Conservation (phyloP, 2,888 invertebrate genomes). For the Diadegma fenestrale region DNA sequence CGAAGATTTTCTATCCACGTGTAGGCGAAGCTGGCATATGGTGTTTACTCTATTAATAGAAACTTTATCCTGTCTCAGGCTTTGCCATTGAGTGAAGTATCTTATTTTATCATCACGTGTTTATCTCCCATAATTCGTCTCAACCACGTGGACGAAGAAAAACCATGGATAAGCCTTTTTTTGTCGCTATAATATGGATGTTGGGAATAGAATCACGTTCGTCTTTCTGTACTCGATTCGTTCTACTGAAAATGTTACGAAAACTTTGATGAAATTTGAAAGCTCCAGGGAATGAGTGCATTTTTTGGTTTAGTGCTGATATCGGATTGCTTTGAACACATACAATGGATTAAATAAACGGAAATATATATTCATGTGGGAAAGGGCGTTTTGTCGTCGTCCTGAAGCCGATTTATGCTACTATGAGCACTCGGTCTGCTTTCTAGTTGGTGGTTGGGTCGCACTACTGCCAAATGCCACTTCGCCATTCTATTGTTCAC, state of each 20-base stretch:
- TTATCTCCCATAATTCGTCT: background rate
- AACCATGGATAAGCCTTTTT: background rate
- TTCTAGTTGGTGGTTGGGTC: constrained; percentile 17
- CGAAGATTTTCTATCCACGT: background rate
- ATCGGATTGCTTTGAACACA: background rate
- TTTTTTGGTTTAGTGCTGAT: background rate
- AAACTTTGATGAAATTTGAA: background rate
- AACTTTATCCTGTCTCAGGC: no score
- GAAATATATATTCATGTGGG: background rate
- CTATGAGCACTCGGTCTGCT: constrained; percentile 42
- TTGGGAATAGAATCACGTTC: no score
- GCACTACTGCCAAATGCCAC: constrained; percentile 60
- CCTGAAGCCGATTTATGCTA: constrained; percentile 33
- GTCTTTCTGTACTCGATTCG: background rate
- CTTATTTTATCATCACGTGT: no score
- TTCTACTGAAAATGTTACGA: background rate
- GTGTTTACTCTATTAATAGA: background rate
- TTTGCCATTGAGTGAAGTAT: no score
- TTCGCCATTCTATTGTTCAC: constrained; percentile 56
- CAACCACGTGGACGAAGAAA: background rate
- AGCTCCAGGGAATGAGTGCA: background rate
- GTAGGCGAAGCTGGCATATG: background rate
- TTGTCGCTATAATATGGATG: background rate
- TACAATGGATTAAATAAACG: background rate
- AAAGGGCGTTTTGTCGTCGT: constrained; percentile 42